Evolutionary conservation across 1,140 invertebrate genomes (phyloP), one percentile per base, ranked within the genome.

Genomic region (Bombus ignitus): DNA sequence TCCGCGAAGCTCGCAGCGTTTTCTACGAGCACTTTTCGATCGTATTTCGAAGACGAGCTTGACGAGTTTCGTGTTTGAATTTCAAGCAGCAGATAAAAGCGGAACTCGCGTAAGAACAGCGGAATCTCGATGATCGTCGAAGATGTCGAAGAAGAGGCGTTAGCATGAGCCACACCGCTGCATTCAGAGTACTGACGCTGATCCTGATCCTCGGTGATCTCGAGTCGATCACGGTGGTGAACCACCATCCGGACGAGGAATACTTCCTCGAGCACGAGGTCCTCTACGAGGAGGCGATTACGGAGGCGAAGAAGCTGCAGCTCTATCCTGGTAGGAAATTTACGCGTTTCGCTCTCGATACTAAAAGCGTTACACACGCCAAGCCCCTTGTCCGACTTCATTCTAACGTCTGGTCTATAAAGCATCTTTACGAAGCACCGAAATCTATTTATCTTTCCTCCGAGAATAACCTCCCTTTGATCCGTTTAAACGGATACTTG

Each of bases 201-300:
- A 87, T 93, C 71, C 83, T 93, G 84, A 91, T 92, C 75, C 78
- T 94, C 66, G 89, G 88, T 6, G 79, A 89, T 83, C 88, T 94
- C 77, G 81, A 89, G 44, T 94, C 94, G 65, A 85, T 94, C 37
- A 94, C 92, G 32, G 89, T 94, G 65, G 92, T 95, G 25, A 92
- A 94, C 75, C 93, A 94, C 65, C 93, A 93, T 81, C 65, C 89
- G 0, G 92, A 94, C 35, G 92, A 94, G 77, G 93, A 95, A 68
- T 93, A 93, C 79, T 76, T 91, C 0, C 65, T 95, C n/a, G 94
- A 95, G 28, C 95, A 95, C 74, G 82, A 94, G 86, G 91, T 95
- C 18, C 78, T 81, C 25, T 92, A 92, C 65, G 87, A 94, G 15
- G 92, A 94, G 53, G 95, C 95, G 15, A 92, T 95, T 28, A 78